These are phyloP conservation scores for Actinia equina DNA, from an alignment of 64 coral and sea anemone species.

Conservation along the genomic window DNA sequence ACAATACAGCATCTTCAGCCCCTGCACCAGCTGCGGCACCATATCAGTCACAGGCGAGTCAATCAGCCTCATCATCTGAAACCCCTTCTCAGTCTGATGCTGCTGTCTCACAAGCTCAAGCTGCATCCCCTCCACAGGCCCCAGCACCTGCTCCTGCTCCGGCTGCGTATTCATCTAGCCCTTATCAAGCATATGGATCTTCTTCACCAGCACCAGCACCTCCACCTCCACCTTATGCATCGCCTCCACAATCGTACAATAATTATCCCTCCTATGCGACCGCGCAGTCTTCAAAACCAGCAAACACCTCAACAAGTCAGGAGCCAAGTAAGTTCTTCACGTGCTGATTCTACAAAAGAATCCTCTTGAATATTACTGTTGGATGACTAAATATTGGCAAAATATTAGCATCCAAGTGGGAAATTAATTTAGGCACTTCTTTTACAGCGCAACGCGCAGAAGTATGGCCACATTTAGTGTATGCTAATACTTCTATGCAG, in stretches of 20 bases:
- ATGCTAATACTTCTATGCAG: no score
- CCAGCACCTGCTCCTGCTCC: conserved; percentile 20
- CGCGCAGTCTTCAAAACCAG: not conserved
- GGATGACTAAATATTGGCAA: no score
- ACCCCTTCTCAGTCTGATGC: not conserved
- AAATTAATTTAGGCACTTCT: no score
- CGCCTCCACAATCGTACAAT: not conserved
- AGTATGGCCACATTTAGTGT: no score
- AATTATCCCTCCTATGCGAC: not conserved
- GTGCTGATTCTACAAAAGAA: no score
- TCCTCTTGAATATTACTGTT: no score
- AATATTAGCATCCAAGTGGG: no score
- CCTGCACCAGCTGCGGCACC: not conserved
- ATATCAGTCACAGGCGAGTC: not conserved
- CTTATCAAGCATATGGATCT: not conserved
- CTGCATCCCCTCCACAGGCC: not conserved
- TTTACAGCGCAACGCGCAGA: no score
- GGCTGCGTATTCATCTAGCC: not conserved
- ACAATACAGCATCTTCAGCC: conserved; percentile 8
- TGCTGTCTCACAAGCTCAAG: not conserved
- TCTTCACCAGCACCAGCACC: not conserved
- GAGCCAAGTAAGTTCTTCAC: not conserved
- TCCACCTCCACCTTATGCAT: not conserved
- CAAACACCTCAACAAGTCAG: not conserved
- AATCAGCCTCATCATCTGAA: no score